These are phyloP conservation scores for Callipepla californica DNA, from an alignment of 2,113 vertebrate genomes.

Conservation along the genomic window DNA sequence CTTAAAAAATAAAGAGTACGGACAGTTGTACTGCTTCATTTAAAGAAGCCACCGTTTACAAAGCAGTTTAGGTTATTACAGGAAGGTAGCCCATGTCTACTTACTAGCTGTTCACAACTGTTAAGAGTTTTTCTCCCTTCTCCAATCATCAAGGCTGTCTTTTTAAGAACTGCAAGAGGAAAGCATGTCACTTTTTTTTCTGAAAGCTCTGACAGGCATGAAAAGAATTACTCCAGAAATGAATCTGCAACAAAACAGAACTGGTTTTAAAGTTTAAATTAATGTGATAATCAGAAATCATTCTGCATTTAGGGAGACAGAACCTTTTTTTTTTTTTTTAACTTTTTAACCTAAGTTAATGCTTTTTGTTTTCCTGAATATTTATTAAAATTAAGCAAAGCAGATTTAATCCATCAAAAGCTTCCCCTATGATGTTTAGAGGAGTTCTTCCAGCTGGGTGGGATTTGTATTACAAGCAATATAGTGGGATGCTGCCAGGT, in stretches of 20 bases:
- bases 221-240: not conserved
- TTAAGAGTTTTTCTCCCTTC: not conserved
- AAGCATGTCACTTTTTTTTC: constrained; percentile 5
- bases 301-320: not conserved
- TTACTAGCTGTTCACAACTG: not conserved
- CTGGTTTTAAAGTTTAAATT: not conserved
- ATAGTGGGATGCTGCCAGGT: not conserved
- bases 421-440: not conserved
- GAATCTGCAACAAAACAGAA: not conserved
- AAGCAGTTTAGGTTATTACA: not conserved
- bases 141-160: not conserved
- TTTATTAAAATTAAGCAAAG: not conserved
- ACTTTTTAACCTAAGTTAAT: not conserved
- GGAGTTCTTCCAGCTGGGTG: not conserved
- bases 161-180: not conserved
- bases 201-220: not conserved
- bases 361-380: fast-evolving
- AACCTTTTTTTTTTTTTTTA: not conserved
- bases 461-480: not conserved
- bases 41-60: not conserved
- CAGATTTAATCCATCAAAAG: not conserved
- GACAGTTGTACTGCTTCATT: not conserved
- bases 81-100: not conserved
- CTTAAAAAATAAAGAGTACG: not conserved
- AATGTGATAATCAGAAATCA: not conserved